A percentile compares a stretch with the other conserved stretches of the same genome.
phyloP scores from a whole-genome alignment of 2,888 invertebrate genomes.

The Caenorhabditis sp. region DNA sequence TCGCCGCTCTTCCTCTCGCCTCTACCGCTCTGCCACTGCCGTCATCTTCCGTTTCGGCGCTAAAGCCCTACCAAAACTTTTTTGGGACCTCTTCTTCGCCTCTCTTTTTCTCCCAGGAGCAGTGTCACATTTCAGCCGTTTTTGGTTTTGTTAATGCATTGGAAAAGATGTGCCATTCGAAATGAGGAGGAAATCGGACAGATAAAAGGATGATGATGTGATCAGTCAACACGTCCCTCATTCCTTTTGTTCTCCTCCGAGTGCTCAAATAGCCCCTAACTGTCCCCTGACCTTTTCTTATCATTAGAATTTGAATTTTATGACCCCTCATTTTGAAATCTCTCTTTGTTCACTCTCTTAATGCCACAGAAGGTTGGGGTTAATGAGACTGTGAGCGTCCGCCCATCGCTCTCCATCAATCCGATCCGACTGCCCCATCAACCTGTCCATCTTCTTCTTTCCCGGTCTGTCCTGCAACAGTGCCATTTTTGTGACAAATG shows the following conservation, averaged over 20 bases:
- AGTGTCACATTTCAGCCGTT: slow-evolving; percentile 58
- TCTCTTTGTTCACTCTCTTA: slow-evolving; percentile 20
- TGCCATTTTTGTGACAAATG: slow-evolving; percentile 65
- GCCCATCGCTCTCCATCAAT: slow-evolving; percentile 6
- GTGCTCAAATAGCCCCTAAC: slow-evolving; percentile 6
- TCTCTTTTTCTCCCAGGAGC: slow-evolving; percentile 8
- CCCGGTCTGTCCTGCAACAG: slow-evolving; percentile 42
- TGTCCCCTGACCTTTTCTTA: not conserved
- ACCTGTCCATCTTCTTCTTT: slow-evolving; percentile 9
- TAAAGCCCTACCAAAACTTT: slow-evolving; percentile 34
- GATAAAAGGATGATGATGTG: slow-evolving; percentile 7
- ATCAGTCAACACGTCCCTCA: slow-evolving; percentile 20
- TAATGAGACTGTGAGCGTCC: slow-evolving; percentile 5
- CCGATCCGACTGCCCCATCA: slow-evolving; percentile 17
- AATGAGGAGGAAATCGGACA: not conserved
- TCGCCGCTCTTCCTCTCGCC: slow-evolving; percentile 53
- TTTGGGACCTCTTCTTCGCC: slow-evolving; percentile 48
- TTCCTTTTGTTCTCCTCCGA: not conserved
- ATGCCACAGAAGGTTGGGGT: slow-evolving; percentile 15
- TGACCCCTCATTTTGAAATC: not conserved
- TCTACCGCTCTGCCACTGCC: not conserved
- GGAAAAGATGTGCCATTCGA: slow-evolving; percentile 29
- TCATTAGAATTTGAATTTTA: not conserved
- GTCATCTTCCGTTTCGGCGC: slow-evolving; percentile 29
- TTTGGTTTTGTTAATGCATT: slow-evolving; percentile 56